These are phyloP conservation scores for Apotomis capreana DNA, from an alignment of 2,888 invertebrate species.

Conservation along the genomic window DNA sequence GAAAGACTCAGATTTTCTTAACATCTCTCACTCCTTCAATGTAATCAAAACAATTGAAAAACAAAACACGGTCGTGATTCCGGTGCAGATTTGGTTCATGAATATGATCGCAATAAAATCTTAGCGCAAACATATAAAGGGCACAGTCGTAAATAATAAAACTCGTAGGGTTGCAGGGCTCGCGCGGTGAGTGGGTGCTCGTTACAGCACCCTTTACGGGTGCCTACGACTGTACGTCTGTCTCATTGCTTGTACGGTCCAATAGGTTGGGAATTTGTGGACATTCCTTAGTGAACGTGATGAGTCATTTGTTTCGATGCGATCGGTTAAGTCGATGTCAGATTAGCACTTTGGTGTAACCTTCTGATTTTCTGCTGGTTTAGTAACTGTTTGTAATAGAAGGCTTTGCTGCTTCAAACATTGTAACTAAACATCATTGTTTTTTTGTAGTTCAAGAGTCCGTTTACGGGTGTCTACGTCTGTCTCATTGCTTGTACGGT, in stretches of 20 bases:
- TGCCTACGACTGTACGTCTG: slow-evolving; percentile 59
- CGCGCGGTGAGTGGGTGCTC: slow-evolving; percentile 71
- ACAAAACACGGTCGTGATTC: slow-evolving; percentile 59
- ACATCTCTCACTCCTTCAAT: slow-evolving; percentile 1
- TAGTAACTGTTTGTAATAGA: too few species aligned
- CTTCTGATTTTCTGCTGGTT: too few species aligned
- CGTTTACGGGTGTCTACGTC: slow-evolving; percentile 61
- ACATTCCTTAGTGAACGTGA: neutral
- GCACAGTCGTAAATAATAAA: slow-evolving; percentile 81
- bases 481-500: slow-evolving; percentile 40
- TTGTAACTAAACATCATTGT: too few species aligned
- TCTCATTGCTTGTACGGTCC: slow-evolving; percentile 34
- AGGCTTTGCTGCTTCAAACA: too few species aligned
- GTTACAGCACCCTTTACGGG: slow-evolving; percentile 69
- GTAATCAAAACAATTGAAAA: slow-evolving; percentile 42
- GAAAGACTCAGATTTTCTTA: neutral
- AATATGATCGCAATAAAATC: slow-evolving; percentile 80
- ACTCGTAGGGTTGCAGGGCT: slow-evolving; percentile 69
- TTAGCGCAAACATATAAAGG: slow-evolving; percentile 80
- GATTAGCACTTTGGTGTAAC: too few species aligned
- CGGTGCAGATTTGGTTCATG: slow-evolving; percentile 71
- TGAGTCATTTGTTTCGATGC: too few species aligned
- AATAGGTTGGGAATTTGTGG: slow-evolving; percentile 8
- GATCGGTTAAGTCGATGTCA: too few species aligned
- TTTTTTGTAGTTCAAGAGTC: slow-evolving; percentile 11